phyloP scores from a whole-genome alignment of 2,113 vertebrate genomes.

The Phocoena phocoena region DNA sequence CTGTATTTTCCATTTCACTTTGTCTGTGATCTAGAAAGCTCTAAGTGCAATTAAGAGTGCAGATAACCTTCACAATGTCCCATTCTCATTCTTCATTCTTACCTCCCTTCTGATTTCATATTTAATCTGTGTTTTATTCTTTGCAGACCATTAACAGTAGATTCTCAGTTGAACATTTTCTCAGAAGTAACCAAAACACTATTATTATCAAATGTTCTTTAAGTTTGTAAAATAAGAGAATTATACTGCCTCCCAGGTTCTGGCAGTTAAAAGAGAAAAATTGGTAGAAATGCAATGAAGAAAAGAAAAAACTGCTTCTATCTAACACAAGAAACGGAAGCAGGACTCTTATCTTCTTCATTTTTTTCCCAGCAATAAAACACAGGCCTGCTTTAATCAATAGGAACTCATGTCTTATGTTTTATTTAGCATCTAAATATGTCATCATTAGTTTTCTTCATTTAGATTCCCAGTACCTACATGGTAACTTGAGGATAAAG shows the following conservation, averaged over 20 bases:
- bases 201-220: neutral
- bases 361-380: neutral
- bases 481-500: neutral
- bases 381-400: neutral
- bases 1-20: neutral
- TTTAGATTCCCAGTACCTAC: neutral
- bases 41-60: neutral
- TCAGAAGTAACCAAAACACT: neutral
- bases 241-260: neutral
- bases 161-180: neutral
- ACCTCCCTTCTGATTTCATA: neutral
- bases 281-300: neutral
- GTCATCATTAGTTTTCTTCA: neutral
- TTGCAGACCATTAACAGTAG: neutral
- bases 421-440: neutral
- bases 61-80: neutral
- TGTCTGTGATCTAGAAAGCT: neutral
- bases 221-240: neutral
- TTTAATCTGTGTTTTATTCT: conserved; percentile 19
- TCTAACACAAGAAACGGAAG: neutral
- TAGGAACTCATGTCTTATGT: neutral
- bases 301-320: neutral
- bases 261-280: neutral
- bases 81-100: neutral
- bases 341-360: neutral